Evolutionary conservation across 2,797 vertebrate species (phyloP).

Genomic region (Atherinosoma microstoma): DNA sequence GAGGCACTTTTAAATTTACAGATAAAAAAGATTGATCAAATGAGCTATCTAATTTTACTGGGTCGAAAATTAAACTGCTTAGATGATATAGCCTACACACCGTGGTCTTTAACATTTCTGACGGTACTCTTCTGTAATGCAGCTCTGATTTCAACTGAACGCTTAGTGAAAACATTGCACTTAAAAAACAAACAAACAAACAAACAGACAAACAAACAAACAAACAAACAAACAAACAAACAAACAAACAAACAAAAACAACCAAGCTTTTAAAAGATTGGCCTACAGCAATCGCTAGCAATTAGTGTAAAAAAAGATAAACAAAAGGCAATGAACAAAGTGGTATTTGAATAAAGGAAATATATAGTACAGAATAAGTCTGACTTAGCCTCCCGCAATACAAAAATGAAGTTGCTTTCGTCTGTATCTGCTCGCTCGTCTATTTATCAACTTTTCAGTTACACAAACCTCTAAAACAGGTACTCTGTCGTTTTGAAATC

Average conservation of each 20-base stretch:
- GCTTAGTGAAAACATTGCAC: not conserved
- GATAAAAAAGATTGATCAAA: not conserved
- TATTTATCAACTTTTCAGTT: not conserved
- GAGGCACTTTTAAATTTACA: not conserved
- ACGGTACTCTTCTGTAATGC: not conserved
- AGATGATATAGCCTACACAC: not conserved
- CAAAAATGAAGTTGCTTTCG: not conserved
- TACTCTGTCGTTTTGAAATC: not conserved
- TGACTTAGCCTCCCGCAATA: not conserved
- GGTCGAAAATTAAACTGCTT: conserved; percentile 16
- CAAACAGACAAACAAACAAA: not conserved
- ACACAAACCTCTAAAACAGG: not conserved
- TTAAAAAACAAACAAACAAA: not conserved
- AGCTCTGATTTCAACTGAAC: not conserved
- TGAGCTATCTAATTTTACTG: conserved; percentile 16
- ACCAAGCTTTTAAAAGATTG: not conserved
- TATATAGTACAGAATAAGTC: not conserved
- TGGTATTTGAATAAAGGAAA: not conserved
- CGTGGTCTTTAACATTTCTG: not conserved
- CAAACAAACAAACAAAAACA: not conserved
- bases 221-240: too few relatives aligned
- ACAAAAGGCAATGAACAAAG: too few relatives aligned
- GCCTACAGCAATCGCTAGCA: too few relatives aligned
- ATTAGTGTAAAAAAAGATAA: not conserved
- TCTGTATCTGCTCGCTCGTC: not conserved